Percentiles rank a stretch among this genome's conserved stretches.
phyloP scores from a whole-genome alignment of 92 coral and sea anemone species.

The Phenganax subtilis region DNA sequence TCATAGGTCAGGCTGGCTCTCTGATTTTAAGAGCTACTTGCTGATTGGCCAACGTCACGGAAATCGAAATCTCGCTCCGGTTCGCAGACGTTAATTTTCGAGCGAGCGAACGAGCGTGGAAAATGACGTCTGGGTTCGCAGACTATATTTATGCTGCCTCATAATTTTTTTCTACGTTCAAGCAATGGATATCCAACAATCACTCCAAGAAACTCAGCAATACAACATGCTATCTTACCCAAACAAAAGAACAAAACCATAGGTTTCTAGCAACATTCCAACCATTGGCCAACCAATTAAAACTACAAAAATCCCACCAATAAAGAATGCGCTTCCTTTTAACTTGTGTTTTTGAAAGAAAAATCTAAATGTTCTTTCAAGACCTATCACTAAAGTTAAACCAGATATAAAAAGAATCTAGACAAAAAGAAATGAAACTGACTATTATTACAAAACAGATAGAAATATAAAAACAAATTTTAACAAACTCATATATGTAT shows the following conservation, averaged over 20 bases:
- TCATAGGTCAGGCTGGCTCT: too few relatives aligned
- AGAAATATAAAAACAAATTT: not conserved
- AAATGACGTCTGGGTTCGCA: too few relatives aligned
- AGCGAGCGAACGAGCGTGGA: too few relatives aligned
- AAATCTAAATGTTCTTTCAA: constrained; percentile 98
- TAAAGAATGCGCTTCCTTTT: constrained; percentile 91
- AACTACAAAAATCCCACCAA: constrained; percentile 92
- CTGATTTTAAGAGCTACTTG: too few relatives aligned
- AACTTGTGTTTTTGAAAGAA: constrained; percentile 96
- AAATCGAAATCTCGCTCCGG: too few relatives aligned
- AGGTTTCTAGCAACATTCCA: constrained; percentile 89
- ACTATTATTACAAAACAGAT: not conserved
- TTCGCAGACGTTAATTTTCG: too few relatives aligned
- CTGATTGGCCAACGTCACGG: too few relatives aligned
- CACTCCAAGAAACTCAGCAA: too few relatives aligned
- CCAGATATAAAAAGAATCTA: constrained; percentile 93
- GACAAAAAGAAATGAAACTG: constrained; percentile 22
- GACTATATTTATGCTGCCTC: too few relatives aligned
- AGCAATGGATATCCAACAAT: too few relatives aligned
- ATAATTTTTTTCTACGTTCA: too few relatives aligned
- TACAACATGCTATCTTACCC: constrained; percentile 58
- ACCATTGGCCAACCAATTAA: constrained; percentile 90
- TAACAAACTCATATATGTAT: not conserved
- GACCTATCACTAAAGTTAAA: constrained; percentile 88
- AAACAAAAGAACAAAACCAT: constrained; percentile 92